Conservation (phyloP, 2,888 invertebrate genomes). For the Linnaemya tessellans region DNA sequence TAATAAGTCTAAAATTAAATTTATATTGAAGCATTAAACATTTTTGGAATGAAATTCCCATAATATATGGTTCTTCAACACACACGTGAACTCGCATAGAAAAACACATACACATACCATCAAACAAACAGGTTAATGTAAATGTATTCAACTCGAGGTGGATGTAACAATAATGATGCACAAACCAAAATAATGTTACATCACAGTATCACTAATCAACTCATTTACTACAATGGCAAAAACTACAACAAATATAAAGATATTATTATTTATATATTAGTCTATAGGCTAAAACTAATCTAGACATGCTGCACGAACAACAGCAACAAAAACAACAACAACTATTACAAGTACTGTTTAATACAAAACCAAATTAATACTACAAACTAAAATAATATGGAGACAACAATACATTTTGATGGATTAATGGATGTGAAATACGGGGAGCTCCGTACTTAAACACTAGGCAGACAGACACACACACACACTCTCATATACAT, state of each 20-base stretch:
- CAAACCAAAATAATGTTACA: slow-evolving; percentile 61
- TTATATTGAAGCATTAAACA: slow-evolving; percentile 61
- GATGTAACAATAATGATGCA: slow-evolving; percentile 42
- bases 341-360: not conserved
- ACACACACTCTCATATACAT: too few relatives aligned
- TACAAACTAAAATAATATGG: slow-evolving; percentile 31
- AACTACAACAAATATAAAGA: not conserved
- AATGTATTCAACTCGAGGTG: not conserved
- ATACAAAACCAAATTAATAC: slow-evolving; percentile 41
- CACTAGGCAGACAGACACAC: not conserved
- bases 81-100: not conserved
- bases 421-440: slow-evolving; percentile 44
- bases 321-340: slow-evolving; percentile 19
- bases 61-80: slow-evolving; percentile 44
- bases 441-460: not conserved
- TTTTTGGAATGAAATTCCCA: slow-evolving; percentile 45
- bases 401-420: slow-evolving; percentile 46
- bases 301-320: slow-evolving; percentile 24
- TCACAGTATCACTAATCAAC: slow-evolving; percentile 58
- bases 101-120: not conserved
- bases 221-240: slow-evolving; percentile 34
- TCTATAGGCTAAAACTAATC: slow-evolving; percentile 51
- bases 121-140: not conserved
- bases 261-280: slow-evolving; percentile 28
- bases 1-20: slow-evolving; percentile 66